These are phyloP conservation scores for Atta texana DNA, from an alignment of 1,140 invertebrate genomes.

Conservation along the genomic window DNA sequence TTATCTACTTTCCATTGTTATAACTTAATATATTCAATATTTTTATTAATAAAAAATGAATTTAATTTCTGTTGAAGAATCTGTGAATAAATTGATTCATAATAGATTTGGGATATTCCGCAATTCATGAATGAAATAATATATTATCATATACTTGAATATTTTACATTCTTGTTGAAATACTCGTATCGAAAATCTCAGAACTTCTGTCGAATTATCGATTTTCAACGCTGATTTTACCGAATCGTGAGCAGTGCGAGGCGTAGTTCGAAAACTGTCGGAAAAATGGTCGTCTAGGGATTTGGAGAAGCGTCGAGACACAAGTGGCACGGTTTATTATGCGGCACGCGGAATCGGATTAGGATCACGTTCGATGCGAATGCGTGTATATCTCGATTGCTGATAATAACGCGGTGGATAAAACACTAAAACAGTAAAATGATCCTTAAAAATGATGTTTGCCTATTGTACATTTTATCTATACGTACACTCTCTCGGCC, in stretches of 20 bases:
- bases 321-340: constrained; percentile 46
- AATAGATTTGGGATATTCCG: neutral
- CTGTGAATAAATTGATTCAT: neutral
- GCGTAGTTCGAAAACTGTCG: neutral
- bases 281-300: constrained; percentile 33
- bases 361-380: constrained; percentile 35
- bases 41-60: neutral
- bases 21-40: neutral
- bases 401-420: constrained; percentile 16
- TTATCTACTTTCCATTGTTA: neutral
- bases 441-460: constrained; percentile 38
- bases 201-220: neutral
- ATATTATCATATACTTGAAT: neutral
- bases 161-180: neutral
- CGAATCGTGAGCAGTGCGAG: neutral
- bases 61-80: neutral
- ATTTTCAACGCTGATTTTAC: constrained; percentile 17
- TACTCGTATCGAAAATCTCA: neutral
- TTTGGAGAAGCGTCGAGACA: constrained; percentile 27
- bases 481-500: neutral
- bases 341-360: constrained; percentile 42
- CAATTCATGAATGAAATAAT: neutral
- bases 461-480: neutral
- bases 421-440: neutral
- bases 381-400: constrained; percentile 22